These are phyloP conservation scores for Drosophila auraria DNA, from an alignment of 1,140 invertebrate genomes.

Conservation along the genomic window DNA sequence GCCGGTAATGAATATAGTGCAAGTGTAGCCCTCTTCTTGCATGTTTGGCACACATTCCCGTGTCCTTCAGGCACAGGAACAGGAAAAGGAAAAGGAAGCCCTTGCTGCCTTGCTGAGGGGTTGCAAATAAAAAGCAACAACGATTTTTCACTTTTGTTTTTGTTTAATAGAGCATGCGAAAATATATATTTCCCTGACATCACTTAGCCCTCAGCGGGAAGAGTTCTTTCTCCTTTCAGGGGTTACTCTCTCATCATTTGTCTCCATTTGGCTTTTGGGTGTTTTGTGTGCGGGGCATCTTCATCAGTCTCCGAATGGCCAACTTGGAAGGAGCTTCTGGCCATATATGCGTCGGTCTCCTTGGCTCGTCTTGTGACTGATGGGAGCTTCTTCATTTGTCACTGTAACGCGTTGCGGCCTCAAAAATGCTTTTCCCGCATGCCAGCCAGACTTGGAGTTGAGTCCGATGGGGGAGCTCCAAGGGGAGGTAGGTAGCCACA, in stretches of 20 bases:
- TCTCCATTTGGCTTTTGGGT: slow-evolving; percentile 75
- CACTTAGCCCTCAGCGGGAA: slow-evolving; percentile 23
- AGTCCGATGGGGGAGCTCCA: background rate
- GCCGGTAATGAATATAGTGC: slow-evolving; percentile 79
- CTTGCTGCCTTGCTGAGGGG: slow-evolving; percentile 48
- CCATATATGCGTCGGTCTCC: slow-evolving; percentile 12
- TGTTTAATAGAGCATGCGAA: slow-evolving; percentile 81
- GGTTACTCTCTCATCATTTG: slow-evolving; percentile 70
- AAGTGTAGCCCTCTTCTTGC: slow-evolving; percentile 41
- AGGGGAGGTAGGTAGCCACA: background rate
- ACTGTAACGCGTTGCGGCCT: slow-evolving; percentile 67
- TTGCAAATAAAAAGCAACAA: slow-evolving; percentile 17
- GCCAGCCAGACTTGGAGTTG: slow-evolving; percentile 39
- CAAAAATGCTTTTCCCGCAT: slow-evolving; percentile 58
- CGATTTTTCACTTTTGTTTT: slow-evolving; percentile 77
- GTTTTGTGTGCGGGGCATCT: slow-evolving; percentile 48
- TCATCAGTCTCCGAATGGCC: slow-evolving; percentile 54
- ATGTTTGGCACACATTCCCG: slow-evolving; percentile 80
- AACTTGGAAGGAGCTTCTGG: slow-evolving; percentile 2
- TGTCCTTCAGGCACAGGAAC: slow-evolving; percentile 35
- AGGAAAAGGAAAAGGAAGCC: slow-evolving; percentile 56
- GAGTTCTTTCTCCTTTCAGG: slow-evolving; percentile 15
- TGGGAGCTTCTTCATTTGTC: slow-evolving; percentile 74
- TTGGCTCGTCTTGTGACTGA: slow-evolving; percentile 36
- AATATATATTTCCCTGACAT: slow-evolving; percentile 61